These are phyloP conservation scores for Gymnarchus niloticus DNA, from an alignment of 2,113 vertebrate species.

Conservation along the genomic window DNA sequence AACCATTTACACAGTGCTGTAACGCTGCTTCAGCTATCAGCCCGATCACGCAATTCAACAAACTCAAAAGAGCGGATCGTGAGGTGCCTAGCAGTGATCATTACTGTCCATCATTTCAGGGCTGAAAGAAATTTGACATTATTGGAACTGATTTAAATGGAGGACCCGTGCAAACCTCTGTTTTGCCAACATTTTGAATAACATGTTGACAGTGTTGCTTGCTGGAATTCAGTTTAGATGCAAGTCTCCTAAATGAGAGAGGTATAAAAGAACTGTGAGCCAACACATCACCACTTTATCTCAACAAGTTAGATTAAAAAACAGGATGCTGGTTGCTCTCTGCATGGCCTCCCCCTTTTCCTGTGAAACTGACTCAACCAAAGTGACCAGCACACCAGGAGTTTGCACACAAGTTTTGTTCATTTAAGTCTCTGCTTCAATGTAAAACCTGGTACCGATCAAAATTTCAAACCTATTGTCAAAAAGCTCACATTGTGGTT, in stretches of 20 bases:
- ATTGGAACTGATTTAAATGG: neutral
- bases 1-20: neutral
- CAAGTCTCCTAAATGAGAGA: neutral
- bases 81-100: neutral
- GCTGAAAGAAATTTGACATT: neutral
- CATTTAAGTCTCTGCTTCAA: neutral
- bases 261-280: neutral
- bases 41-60: neutral
- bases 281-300: neutral
- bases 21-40: neutral
- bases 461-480: neutral
- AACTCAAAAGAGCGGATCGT: neutral
- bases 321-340: neutral
- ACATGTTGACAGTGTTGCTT: neutral
- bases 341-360: neutral
- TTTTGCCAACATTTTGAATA: neutral
- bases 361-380: neutral
- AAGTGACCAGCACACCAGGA: neutral
- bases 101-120: neutral
- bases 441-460: slow-evolving; percentile 14
- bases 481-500: neutral
- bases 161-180: neutral
- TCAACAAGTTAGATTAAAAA: neutral
- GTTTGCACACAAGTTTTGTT: neutral
- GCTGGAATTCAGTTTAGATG: neutral